A percentile compares a stretch with the other conserved stretches of the same genome.
These are phyloP conservation scores for Drosophila sp. DNA, from an alignment of 1,140 invertebrate genomes.

Conservation along the genomic window DNA sequence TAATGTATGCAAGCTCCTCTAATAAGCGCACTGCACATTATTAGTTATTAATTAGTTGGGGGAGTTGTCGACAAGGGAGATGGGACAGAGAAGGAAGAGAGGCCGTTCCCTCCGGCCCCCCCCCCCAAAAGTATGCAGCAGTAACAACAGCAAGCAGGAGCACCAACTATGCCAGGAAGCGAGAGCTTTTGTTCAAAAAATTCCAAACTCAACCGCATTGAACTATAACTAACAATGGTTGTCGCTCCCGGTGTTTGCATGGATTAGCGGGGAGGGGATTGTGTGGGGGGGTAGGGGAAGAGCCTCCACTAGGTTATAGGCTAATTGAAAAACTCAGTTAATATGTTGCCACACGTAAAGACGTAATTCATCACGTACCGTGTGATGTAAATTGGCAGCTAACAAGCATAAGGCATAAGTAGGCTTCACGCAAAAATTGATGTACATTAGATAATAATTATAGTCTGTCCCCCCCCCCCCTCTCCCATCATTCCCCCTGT, in stretches of 20 bases:
- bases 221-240: slow-evolving; percentile 49
- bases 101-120: not conserved
- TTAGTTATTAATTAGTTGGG: slow-evolving; percentile 77
- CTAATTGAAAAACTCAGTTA: slow-evolving; percentile 74
- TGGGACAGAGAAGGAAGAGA: not conserved
- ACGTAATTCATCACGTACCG: slow-evolving; percentile 64
- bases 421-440: too few species aligned
- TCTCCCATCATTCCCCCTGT: too few species aligned
- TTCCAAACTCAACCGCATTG: slow-evolving; percentile 34
- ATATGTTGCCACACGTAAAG: slow-evolving; percentile 30
- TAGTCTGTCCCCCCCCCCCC: too few species aligned
- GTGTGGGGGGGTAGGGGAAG: not conserved
- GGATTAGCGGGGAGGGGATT: not conserved
- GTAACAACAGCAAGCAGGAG: not conserved
- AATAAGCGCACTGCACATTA: slow-evolving; percentile 80
- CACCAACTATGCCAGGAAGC: not conserved
- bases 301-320: slow-evolving; percentile 5
- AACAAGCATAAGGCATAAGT: slow-evolving; percentile 29
- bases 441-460: too few species aligned
- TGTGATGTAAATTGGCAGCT: slow-evolving; percentile 56
- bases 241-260: slow-evolving; percentile 27
- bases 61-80: slow-evolving; percentile 43
- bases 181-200: slow-evolving; percentile 52
- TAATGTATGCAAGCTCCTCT: slow-evolving; percentile 71
- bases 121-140: slow-evolving; percentile 26